Base-by-base conservation (phyloP, 2,113 vertebrate genomes). In the Paraplagusia blochii region DNA sequence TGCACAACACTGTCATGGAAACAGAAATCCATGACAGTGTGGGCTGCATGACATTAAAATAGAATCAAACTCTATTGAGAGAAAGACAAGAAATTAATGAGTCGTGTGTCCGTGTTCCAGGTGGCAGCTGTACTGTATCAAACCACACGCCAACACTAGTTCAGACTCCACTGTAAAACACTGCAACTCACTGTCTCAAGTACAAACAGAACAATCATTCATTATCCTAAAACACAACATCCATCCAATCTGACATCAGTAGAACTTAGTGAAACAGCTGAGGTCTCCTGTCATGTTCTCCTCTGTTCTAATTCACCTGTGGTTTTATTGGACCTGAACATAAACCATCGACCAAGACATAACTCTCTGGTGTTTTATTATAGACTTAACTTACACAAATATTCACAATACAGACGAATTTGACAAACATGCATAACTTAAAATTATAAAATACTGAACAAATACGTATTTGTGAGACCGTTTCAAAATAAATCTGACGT, bases 361-460 rank as follows among this genome's bases (percentile, higher is more conserved):
- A 66, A 63, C 44, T 63, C 12, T 66, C 29, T 44, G 68, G 69
- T 42, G 55, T 36, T 81, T 83, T 69, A 80, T 47, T 63, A 45
- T 66, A 53, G 79, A 77, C 40, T 63, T 56, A 47, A 69, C 13
- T 3, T 38, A 58, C 35, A 45, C 46, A 58, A 58, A 78, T 50
- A 66, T 50, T 18, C 61, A 79, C 48, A 64, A 65, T 44, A 68
- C 46, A 69, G 65, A 39, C 63, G 16, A 55, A 34, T 58, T 39
- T 61, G 58, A 82, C 38, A 5, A 33, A 74, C 72, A 69, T 71
- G 74, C 69, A 49, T 15, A 5, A 70, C 76, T 63, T 47, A 71
- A 77, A 74, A 66, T 58, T 48, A 69, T 52, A 79, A 58, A 57
- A 69, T 4, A 68, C 10, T 22, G 40, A 48, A 44, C 11, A 29